phyloP scores from a whole-genome alignment of 2,888 invertebrate genomes.

The Zelleria hepariella region DNA sequence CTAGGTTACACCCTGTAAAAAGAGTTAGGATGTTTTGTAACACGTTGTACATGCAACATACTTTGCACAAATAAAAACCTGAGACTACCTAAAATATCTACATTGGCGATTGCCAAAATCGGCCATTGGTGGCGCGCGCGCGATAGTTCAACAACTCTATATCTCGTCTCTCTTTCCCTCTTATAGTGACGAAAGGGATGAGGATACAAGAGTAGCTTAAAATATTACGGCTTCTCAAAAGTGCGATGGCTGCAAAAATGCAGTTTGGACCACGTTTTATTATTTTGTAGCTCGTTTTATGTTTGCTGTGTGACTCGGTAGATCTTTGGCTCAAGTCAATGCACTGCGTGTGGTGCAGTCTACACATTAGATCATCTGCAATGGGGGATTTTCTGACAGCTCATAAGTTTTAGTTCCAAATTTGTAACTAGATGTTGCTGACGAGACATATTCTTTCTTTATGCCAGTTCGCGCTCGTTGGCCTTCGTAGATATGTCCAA shows the following conservation, averaged over 20 bases:
- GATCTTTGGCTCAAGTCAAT: background rate
- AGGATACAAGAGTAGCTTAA: constrained; percentile 11
- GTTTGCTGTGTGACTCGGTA: background rate
- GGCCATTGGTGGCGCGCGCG: constrained; percentile 32
- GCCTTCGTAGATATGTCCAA: too few species aligned
- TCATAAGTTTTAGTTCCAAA: too few species aligned
- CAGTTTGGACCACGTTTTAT: constrained; percentile 34
- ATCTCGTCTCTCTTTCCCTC: constrained; percentile 20
- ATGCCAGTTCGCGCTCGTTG: too few species aligned
- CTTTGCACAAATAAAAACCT: background rate
- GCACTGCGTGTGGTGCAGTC: too few species aligned
- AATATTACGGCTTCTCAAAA: constrained; percentile 26
- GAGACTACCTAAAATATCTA: background rate
- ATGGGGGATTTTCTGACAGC: too few species aligned
- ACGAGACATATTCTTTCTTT: too few species aligned
- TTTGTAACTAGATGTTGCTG: too few species aligned
- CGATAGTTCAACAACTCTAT: constrained; percentile 45
- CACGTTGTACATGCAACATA: too few species aligned
- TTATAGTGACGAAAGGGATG: constrained; percentile 22
- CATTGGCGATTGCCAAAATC: constrained; percentile 39
- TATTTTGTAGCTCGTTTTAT: constrained; percentile 6
- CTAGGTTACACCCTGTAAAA: too few species aligned
- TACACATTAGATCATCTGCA: too few species aligned
- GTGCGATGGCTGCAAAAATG: constrained; percentile 37
- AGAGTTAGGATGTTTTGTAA: too few species aligned